Conservation (phyloP, 2,113 vertebrate genomes). For the Parus major region DNA sequence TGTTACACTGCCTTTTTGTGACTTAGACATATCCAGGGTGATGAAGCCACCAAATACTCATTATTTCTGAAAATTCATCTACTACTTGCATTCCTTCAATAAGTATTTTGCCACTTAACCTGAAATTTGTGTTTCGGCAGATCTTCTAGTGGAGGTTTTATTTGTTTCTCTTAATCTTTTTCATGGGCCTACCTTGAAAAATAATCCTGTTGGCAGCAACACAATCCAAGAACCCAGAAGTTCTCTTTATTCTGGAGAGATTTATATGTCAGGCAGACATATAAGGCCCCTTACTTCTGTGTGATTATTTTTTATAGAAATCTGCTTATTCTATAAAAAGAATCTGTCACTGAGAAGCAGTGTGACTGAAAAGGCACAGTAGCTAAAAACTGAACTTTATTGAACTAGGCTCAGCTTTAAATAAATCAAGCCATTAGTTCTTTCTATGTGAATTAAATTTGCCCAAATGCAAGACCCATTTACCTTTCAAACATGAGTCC, state of each 20-base stretch:
- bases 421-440: neutral
- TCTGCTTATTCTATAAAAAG: neutral
- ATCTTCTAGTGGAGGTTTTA: neutral
- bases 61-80: neutral
- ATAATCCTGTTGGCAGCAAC: neutral
- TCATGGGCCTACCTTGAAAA: neutral
- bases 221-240: neutral
- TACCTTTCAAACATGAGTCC: neutral
- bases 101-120: neutral
- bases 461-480: neutral
- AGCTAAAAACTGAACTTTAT: neutral
- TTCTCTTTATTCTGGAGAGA: neutral
- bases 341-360: neutral
- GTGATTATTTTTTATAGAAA: neutral
- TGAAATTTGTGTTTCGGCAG: neutral
- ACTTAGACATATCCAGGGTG: neutral
- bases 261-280: neutral
- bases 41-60: neutral
- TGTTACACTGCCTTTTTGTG: neutral
- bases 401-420: neutral
- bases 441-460: neutral
- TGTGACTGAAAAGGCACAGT: neutral
- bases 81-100: neutral
- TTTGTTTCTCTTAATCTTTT: neutral
- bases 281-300: neutral